Conservation (phyloP, 2,113 vertebrate species). For the Okapia johnstoni region DNA sequence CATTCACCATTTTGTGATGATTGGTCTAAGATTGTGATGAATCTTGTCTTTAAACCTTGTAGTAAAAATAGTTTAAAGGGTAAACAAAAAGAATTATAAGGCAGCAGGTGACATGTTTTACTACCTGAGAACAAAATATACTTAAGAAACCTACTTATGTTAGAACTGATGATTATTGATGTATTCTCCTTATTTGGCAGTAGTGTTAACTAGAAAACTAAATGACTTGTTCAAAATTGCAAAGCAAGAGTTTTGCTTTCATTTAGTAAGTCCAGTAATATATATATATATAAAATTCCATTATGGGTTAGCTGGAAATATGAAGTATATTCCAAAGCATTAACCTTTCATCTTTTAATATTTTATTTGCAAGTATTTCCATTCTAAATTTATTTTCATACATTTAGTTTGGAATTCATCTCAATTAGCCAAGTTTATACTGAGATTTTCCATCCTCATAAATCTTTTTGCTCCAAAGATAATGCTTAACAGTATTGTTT, state of each 20-base stretch:
- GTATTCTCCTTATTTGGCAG: neutral
- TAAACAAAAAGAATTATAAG: neutral
- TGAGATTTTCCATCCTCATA: neutral
- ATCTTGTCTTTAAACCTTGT: neutral
- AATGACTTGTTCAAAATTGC: neutral
- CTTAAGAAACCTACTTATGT: neutral
- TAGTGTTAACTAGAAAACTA: neutral
- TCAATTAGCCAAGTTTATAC: neutral
- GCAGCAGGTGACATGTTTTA: neutral
- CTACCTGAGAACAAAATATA: neutral
- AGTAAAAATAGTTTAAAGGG: neutral
- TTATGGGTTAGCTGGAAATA: neutral
- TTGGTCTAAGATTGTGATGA: neutral
- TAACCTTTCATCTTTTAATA: neutral
- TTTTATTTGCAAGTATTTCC: constrained; percentile 28
- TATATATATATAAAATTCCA: neutral
- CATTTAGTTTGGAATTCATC: constrained; percentile 31
- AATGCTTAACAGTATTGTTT: neutral
- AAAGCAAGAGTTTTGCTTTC: neutral
- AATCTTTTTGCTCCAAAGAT: constrained; percentile 12
- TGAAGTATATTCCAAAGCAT: neutral
- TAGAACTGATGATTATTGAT: neutral
- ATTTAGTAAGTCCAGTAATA: neutral
- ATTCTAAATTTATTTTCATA: neutral
- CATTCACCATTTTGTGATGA: neutral